Evolutionary conservation across 2,888 invertebrate genomes (phyloP), one percentile per base, ranked within the genome.

Genomic region (Calephelis perditalis): DNA sequence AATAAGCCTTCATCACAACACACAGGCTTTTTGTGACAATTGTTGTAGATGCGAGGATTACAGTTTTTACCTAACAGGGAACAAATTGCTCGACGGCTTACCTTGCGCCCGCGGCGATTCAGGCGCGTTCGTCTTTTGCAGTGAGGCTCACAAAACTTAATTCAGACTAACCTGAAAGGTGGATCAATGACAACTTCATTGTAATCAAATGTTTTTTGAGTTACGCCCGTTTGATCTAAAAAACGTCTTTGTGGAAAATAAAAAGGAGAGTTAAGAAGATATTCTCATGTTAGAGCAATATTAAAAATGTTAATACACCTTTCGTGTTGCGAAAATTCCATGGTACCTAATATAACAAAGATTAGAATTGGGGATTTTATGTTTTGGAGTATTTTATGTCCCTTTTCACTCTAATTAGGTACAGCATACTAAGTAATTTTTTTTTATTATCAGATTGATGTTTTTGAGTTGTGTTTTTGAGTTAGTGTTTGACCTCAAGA

Each of bases 31-130:
- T 79, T 78, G 77, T 73, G 70, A 69, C 76, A 71, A 77, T 78
- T 77, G 78, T 77, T 70, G 68, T 63, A 70, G 71, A 72, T 65
- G 70, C 67, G 69, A 68, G 75, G 82, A 86, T 86, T 84, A 83
- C 63, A 55, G 7, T 69, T 75, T 71, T 71, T 72, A 73, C 70
- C 77, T 82, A 86, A 89, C 82, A 73, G 74, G 76, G 75, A 81
- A 81, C 84, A 81, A 87, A 89, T 88, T 83, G 89, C 79, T 78
- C 71, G 62, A 63, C 67, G 72, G 73, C 72, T 77, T 81, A 77
- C 79, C 77, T 78, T 75, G 72, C 81, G 86, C 86, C 84, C 71
- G 74, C 73, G 80, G 88, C 82, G 73, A 76, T 73, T 72, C 70
- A 70, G 71, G 70, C 69, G 78, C 73, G 81, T 76, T 76, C 77